These are phyloP conservation scores for Microcebus murinus DNA, from an alignment of 2,113 vertebrate genomes.

Conservation along the genomic window DNA sequence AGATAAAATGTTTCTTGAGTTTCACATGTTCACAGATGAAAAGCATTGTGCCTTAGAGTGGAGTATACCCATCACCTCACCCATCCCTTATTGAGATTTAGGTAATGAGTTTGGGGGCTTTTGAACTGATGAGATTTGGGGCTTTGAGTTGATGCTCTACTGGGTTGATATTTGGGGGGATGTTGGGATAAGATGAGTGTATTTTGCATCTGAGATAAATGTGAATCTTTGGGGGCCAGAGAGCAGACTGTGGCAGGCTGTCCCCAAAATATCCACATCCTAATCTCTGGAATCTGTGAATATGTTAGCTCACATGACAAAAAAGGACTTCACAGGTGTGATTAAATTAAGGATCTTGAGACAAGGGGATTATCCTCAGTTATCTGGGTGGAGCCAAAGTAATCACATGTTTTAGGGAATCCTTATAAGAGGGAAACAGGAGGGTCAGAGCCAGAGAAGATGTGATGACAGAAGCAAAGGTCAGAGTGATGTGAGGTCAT, in stretches of 20 bases:
- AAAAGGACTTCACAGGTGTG: neutral
- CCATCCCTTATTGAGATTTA: neutral
- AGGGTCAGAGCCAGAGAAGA: neutral
- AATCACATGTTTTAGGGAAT: neutral
- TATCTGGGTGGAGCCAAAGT: neutral
- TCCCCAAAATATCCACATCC: neutral
- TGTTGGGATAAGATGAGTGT: neutral
- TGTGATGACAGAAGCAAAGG: neutral
- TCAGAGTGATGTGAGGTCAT: neutral
- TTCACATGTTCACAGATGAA: neutral
- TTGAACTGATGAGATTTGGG: neutral
- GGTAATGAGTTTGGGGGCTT: neutral
- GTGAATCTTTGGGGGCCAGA: neutral
- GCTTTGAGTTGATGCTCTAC: neutral
- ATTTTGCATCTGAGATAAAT: neutral
- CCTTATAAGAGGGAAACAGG: neutral
- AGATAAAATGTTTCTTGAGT: neutral
- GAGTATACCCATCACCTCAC: neutral
- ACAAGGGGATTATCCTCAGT: neutral
- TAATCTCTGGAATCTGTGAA: neutral
- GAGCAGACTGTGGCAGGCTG: neutral
- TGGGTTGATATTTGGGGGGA: neutral
- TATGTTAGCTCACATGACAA: neutral
- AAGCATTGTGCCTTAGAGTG: neutral
- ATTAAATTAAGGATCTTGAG: conserved; percentile 13